Conservation (phyloP, 2,888 invertebrate genomes). For the Macroteleia sp. region DNA sequence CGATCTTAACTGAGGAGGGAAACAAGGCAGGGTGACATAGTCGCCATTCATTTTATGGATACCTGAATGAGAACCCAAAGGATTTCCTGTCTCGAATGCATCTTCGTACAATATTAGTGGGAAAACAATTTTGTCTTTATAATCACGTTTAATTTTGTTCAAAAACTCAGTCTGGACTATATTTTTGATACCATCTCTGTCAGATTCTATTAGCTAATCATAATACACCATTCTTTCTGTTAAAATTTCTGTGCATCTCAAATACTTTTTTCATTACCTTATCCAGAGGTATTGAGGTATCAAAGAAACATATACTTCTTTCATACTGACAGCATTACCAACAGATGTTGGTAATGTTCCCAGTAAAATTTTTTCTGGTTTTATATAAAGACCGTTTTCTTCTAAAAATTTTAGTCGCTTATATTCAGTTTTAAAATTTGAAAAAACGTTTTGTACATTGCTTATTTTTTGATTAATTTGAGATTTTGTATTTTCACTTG, state of each 20-base stretch:
- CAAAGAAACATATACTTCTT: conserved; percentile 12
- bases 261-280: conserved; percentile 20
- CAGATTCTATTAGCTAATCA: background rate
- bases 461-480: conserved; percentile 15
- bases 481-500: background rate
- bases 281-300: conserved; percentile 24
- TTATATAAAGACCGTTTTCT: background rate
- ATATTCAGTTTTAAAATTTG: conserved; percentile 20
- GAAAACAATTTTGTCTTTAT: background rate
- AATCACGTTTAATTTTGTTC: background rate
- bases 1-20: conserved; percentile 31
- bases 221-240: background rate
- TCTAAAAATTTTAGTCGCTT: conserved; percentile 23
- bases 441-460: conserved; percentile 4
- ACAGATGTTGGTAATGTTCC: conserved; percentile 1
- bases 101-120: conserved; percentile 30
- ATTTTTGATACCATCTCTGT: conserved; percentile 3
- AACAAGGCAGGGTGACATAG: conserved; percentile 13
- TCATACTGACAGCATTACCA: background rate
- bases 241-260: conserved; percentile 16
- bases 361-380: conserved; percentile 15
- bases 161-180: conserved; percentile 38
- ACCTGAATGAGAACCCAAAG: conserved; percentile 25
- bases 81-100: conserved; percentile 37
- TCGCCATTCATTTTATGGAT: conserved; percentile 36